phyloP scores from a whole-genome alignment of 2,797 vertebrate genomes.

The Etheostoma nigrum region DNA sequence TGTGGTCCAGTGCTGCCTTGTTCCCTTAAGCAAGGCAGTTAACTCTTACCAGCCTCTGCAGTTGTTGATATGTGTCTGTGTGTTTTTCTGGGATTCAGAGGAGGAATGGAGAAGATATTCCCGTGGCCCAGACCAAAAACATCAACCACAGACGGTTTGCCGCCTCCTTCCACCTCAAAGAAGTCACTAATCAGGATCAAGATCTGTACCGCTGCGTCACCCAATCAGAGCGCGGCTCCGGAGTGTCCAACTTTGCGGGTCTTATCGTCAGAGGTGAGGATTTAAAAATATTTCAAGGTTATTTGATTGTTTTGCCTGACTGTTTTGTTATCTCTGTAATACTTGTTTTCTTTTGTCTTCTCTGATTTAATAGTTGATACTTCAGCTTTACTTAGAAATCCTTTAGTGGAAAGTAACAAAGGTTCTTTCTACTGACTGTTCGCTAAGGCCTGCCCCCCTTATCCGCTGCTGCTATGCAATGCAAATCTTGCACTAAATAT shows the following conservation, averaged over 20 bases:
- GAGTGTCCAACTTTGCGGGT: constrained; percentile 97
- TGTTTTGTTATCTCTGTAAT: background rate
- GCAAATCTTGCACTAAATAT: background rate
- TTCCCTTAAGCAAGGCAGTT: constrained; percentile 71
- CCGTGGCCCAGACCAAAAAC: constrained; percentile 95
- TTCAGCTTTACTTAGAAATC: background rate
- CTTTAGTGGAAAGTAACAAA: background rate
- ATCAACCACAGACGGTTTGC: constrained; percentile 98
- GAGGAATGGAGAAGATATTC: constrained; percentile 96
- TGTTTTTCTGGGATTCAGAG: constrained; percentile 83
- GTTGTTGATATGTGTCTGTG: constrained; percentile 26
- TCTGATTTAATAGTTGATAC: constrained; percentile 13
- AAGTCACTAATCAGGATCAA: constrained; percentile 95
- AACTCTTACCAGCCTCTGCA: constrained; percentile 25
- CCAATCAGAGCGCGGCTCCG: constrained; percentile 95
- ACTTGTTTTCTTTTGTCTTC: constrained; percentile 6
- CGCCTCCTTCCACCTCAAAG: constrained; percentile 94
- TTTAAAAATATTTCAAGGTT: constrained; percentile 41
- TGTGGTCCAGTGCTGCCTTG: constrained; percentile 25
- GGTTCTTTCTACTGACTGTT: background rate
- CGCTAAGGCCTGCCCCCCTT: background rate
- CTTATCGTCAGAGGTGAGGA: constrained; percentile 95
- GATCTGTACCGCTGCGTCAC: constrained; percentile 98
- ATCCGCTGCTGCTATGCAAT: background rate
- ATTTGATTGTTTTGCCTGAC: constrained; percentile 11